Percentiles rank a stretch among this genome's conserved stretches.
phyloP scores from a whole-genome alignment of 2,888 invertebrate genomes.

The Cheiracanthium punctorium region DNA sequence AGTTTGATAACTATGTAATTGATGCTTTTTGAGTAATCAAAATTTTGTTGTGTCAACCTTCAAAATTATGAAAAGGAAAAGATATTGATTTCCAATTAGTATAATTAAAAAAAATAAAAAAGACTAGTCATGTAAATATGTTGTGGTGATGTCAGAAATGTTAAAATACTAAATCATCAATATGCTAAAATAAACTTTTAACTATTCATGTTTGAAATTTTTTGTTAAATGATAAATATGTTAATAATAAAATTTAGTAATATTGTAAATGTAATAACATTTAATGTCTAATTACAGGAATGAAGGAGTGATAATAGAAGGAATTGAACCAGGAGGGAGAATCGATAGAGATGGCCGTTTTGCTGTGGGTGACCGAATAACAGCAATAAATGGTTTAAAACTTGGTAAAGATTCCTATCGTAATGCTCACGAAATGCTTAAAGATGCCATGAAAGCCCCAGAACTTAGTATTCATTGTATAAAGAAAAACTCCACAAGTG shows the following conservation, averaged over 20 bases:
- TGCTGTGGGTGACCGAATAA: constrained; percentile 85
- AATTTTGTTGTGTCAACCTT: too few relatives aligned
- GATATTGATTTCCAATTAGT: too few relatives aligned
- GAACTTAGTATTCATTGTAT: constrained; percentile 81
- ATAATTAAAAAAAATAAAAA: too few relatives aligned
- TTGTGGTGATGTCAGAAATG: not conserved
- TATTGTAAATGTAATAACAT: too few relatives aligned
- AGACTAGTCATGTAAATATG: too few relatives aligned
- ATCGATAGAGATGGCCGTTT: constrained; percentile 86
- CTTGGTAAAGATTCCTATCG: constrained; percentile 83
- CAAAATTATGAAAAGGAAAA: too few relatives aligned
- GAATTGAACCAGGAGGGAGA: constrained; percentile 87
- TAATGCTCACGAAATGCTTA: constrained; percentile 87
- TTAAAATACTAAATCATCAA: too few relatives aligned
- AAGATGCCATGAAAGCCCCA: constrained; percentile 81
- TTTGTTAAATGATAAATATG: too few relatives aligned
- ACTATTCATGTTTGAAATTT: not conserved
- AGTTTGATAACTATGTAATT: too few relatives aligned
- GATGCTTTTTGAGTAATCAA: too few relatives aligned
- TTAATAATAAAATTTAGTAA: too few relatives aligned
- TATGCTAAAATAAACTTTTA: not conserved
- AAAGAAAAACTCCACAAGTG: constrained; percentile 12
- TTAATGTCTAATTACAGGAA: constrained; percentile 79
- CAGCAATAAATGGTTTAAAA: constrained; percentile 89
- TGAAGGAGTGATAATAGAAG: constrained; percentile 87